phyloP scores from a whole-genome alignment of 35 echinoderm and acorn worm genomes.

The Ptychodera flava region DNA sequence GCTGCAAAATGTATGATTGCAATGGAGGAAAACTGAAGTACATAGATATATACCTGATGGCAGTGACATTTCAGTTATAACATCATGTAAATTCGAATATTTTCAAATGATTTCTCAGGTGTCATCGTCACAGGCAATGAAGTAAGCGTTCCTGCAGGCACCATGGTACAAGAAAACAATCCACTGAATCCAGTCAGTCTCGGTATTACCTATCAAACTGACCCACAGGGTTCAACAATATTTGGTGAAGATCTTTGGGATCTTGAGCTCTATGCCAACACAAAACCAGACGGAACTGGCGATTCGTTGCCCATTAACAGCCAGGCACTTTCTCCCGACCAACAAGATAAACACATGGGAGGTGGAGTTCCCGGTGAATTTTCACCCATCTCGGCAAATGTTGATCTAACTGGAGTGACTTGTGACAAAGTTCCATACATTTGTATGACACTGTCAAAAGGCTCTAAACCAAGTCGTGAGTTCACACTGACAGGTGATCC shows the following conservation, averaged over 20 bases:
- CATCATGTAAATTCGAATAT: no score
- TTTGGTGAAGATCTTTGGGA: constrained; percentile 6
- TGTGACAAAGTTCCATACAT: constrained; percentile 5
- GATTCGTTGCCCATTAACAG: constrained; percentile 34
- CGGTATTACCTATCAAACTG: neutral
- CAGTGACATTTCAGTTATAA: no score
- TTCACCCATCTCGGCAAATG: neutral
- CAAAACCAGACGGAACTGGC: constrained; percentile 13
- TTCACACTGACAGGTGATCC: constrained; percentile 2
- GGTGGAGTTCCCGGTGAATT: constrained; percentile 8
- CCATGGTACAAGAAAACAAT: neutral
- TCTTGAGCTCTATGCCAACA: neutral
- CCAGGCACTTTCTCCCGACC: constrained; percentile 54
- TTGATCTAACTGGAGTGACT: neutral
- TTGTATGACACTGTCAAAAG: neutral
- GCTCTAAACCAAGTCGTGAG: neutral
- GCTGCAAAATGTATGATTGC: no score
- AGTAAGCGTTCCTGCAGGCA: neutral
- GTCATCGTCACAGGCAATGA: constrained; percentile 41
- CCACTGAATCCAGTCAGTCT: constrained; percentile 15
- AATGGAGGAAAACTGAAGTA: no score
- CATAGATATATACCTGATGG: no score
- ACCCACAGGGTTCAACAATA: neutral
- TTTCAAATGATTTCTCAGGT: constrained; percentile 58
- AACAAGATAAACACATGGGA: constrained; percentile 27